phyloP scores from a whole-genome alignment of 1,140 invertebrate species.

The Brachionus rubens region DNA sequence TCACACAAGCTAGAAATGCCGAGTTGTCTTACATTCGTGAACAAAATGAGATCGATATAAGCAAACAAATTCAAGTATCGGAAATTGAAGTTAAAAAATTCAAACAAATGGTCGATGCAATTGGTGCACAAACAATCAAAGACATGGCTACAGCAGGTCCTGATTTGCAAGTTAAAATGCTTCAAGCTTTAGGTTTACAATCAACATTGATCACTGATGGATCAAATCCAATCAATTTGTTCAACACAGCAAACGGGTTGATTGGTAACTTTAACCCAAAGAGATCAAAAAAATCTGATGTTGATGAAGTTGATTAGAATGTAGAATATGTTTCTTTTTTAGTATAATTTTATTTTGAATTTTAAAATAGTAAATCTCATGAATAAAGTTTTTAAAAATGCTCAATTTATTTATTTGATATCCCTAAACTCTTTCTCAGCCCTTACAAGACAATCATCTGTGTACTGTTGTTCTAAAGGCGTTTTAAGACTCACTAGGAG shows the following conservation, averaged over 20 bases:
- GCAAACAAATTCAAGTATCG: conserved; percentile 57
- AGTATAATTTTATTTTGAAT: not conserved
- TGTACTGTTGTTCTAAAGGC: too few relatives aligned
- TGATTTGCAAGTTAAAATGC: conserved; percentile 61
- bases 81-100: conserved; percentile 62
- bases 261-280: conserved; percentile 51
- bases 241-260: conserved; percentile 62
- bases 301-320: not conserved
- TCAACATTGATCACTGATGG: conserved; percentile 63
- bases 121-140: conserved; percentile 61
- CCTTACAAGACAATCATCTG: too few relatives aligned
- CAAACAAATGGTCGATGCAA: conserved; percentile 60
- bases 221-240: conserved; percentile 62
- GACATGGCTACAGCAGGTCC: conserved; percentile 62
- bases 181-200: conserved; percentile 62
- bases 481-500: too few relatives aligned
- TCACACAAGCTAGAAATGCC: conserved; percentile 61
- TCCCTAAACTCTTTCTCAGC: too few relatives aligned
- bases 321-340: not conserved
- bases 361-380: not conserved
- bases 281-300: not conserved
- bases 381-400: too few relatives aligned
- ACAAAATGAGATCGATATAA: conserved; percentile 62
- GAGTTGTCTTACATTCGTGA: conserved; percentile 60
- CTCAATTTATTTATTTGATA: too few relatives aligned